Evolutionary conservation across 2,113 vertebrate genomes (phyloP).

Genomic region (Semnornis frantzii): DNA sequence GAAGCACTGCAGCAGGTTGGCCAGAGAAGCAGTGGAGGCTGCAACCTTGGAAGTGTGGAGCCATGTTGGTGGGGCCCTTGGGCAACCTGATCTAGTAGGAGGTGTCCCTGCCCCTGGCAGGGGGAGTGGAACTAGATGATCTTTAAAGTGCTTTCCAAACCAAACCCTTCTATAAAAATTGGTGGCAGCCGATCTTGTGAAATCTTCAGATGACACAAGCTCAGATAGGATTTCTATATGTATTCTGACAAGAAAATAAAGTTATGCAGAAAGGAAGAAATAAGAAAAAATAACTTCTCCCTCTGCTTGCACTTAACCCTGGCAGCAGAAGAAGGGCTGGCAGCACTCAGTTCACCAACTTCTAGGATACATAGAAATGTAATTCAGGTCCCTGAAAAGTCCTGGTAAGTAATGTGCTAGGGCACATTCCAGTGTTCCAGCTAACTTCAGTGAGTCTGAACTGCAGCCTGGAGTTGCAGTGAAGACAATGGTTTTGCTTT

Average conservation of each 20-base stretch:
- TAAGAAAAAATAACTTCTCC: neutral
- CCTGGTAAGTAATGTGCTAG: neutral
- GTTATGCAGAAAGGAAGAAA: neutral
- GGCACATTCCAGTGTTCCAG: neutral
- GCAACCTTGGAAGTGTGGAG: too few relatives aligned
- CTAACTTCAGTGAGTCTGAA: neutral
- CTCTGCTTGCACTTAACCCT: neutral
- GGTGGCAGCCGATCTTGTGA: fast-evolving
- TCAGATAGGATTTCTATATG: neutral
- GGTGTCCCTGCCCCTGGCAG: too few relatives aligned
- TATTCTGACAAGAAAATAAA: neutral
- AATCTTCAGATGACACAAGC: neutral
- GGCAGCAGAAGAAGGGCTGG: neutral
- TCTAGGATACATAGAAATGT: neutral
- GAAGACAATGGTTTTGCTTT: neutral
- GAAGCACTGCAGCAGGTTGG: too few relatives aligned
- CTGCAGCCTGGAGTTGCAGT: neutral
- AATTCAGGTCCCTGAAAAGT: neutral
- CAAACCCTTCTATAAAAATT: neutral
- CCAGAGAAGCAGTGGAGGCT: too few relatives aligned
- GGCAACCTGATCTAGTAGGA: too few relatives aligned
- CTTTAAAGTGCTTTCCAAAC: too few relatives aligned
- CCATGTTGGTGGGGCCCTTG: too few relatives aligned
- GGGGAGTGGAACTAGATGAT: too few relatives aligned
- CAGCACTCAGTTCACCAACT: neutral